Evolutionary conservation across 2,113 vertebrate species (phyloP).

Genomic region (Anser cygnoides): DNA sequence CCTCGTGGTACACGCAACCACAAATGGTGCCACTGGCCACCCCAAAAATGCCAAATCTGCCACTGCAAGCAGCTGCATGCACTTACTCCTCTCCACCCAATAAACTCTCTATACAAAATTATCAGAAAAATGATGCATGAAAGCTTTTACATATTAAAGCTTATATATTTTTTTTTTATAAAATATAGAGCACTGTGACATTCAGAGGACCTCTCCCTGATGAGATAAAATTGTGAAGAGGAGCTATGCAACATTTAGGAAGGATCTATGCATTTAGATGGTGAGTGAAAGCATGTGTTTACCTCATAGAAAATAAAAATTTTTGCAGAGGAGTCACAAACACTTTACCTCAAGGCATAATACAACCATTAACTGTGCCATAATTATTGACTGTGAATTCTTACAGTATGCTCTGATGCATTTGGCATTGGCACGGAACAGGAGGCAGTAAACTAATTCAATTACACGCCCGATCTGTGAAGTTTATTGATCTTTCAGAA

Average conservation of each 20-base stretch:
- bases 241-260: not conserved
- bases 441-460: conserved; percentile 50
- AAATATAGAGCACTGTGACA: not conserved
- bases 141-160: not conserved
- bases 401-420: conserved; percentile 23
- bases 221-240: not conserved
- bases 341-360: conserved; percentile 31
- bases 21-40: accelerated
- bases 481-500: conserved; percentile 58
- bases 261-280: not conserved
- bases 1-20: not conserved
- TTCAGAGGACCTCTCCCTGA: not conserved
- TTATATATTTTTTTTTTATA: not conserved
- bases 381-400: conserved; percentile 53
- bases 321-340: not conserved
- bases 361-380: conserved; percentile 16
- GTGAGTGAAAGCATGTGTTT: not conserved
- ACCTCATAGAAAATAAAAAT: not conserved
- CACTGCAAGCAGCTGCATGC: accelerated
- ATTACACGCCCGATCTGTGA: conserved; percentile 57
- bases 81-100: not conserved
- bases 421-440: conserved; percentile 36
- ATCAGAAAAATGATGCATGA: not conserved
- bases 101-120: not conserved
- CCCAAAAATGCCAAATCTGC: not conserved